A percentile compares a stretch with the other conserved stretches of the same genome.
Evolutionary conservation across 1,140 invertebrate species (phyloP).

Genomic region (Paramacrobiotus metropolitanus): DNA sequence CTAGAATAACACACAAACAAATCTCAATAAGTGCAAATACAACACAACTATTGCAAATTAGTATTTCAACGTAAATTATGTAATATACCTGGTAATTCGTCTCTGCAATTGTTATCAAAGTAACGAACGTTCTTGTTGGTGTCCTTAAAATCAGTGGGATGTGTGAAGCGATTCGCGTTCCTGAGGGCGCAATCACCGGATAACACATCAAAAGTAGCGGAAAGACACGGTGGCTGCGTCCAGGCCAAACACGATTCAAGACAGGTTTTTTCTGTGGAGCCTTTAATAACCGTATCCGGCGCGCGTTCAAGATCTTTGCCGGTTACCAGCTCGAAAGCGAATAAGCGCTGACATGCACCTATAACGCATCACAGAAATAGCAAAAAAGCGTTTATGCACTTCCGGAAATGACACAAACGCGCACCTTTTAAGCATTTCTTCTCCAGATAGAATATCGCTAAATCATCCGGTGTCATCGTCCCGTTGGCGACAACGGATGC

Average conservation of each 20-base stretch:
- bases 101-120: slow-evolving; percentile 2
- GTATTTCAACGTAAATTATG: too few relatives aligned
- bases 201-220: background rate
- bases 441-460: background rate
- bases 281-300: background rate
- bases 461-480: background rate
- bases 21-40: too few relatives aligned
- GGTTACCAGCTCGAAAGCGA: background rate
- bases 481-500: background rate
- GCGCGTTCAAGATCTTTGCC: background rate
- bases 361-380: background rate
- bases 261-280: background rate
- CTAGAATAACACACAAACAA: too few relatives aligned
- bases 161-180: background rate
- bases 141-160: background rate
- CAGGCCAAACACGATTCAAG: background rate
- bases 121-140: background rate
- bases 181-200: background rate
- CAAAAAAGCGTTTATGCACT: background rate
- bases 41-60: too few relatives aligned
- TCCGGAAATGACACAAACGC: background rate
- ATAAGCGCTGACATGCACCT: background rate
- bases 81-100: background rate
- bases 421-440: background rate
- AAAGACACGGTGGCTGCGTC: background rate